Percentiles rank a stretch among this genome's conserved stretches.
These are phyloP conservation scores for Muntiacus muntjak DNA, from an alignment of 2,113 vertebrate genomes.

Conservation along the genomic window DNA sequence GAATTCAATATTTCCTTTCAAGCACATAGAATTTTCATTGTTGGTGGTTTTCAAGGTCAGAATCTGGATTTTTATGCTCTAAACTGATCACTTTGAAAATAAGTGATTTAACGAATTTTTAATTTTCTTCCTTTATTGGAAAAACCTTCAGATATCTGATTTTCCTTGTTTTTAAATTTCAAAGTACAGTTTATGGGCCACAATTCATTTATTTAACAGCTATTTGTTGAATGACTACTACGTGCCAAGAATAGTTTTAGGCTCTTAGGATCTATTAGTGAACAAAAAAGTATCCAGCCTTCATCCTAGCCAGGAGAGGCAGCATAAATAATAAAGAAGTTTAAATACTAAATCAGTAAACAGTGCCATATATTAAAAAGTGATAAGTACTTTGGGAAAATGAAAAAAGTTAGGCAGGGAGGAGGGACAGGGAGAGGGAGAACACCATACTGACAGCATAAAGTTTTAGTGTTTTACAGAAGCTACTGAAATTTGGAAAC, in stretches of 20 bases:
- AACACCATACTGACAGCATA: neutral
- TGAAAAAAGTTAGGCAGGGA: neutral
- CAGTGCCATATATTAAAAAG: neutral
- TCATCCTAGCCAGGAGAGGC: neutral
- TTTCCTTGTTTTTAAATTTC: neutral
- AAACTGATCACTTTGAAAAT: neutral
- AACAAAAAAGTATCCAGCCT: neutral
- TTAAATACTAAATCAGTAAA: neutral
- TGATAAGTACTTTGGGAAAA: neutral
- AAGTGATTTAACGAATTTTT: neutral
- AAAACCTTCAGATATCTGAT: neutral
- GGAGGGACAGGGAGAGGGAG: neutral
- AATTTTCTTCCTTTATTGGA: neutral
- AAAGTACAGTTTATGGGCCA: neutral
- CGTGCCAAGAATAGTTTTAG: neutral
- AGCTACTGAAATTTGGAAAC: neutral
- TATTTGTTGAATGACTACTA: neutral
- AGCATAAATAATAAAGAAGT: neutral
- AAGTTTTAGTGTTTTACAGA: neutral
- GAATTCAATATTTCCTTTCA: conserved; percentile 29
- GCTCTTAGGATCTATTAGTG: neutral
- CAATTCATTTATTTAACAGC: neutral
- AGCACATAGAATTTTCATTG: neutral
- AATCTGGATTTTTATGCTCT: neutral
- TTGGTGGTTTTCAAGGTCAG: neutral